A percentile compares a stretch with the other conserved stretches of the same genome.
phyloP scores from a whole-genome alignment of 2,113 vertebrate species.

The Numida meleagris region DNA sequence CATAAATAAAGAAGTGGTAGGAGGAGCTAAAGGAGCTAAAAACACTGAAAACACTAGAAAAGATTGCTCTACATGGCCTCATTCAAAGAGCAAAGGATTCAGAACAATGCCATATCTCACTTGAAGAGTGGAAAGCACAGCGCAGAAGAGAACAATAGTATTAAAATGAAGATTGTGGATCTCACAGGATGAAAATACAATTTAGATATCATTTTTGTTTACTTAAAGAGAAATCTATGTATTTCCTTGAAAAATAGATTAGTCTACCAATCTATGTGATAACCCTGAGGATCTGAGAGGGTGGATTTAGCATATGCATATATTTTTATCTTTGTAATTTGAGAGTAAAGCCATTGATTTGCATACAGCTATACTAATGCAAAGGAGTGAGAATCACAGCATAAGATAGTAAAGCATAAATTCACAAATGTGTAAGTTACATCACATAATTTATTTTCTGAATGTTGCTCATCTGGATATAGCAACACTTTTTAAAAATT shows the following conservation, averaged over 20 bases:
- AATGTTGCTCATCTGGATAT: not conserved
- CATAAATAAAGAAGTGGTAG: not conserved
- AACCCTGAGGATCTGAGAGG: not conserved
- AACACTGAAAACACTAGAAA: not conserved
- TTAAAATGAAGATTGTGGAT: not conserved
- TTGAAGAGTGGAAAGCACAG: not conserved
- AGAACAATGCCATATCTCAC: not conserved
- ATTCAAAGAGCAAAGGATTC: not conserved
- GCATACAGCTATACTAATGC: not conserved
- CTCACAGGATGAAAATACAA: accelerated
- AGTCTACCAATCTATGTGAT: not conserved
- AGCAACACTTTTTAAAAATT: not conserved
- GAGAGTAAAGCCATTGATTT: not conserved
- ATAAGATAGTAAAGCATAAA: not conserved
- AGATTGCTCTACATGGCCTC: not conserved
- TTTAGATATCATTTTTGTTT: not conserved
- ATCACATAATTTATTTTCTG: not conserved
- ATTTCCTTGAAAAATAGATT: not conserved
- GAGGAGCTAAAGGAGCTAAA: not conserved
- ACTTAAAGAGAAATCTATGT: not conserved
- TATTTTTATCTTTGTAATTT: not conserved
- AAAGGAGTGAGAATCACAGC: not conserved
- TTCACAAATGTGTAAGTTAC: not conserved
- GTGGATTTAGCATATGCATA: not conserved
- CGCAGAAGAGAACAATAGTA: not conserved